Evolutionary conservation across 2,797 vertebrate species (phyloP), one percentile per base, ranked within the genome.

Genomic region (Parambassis ranga): DNA sequence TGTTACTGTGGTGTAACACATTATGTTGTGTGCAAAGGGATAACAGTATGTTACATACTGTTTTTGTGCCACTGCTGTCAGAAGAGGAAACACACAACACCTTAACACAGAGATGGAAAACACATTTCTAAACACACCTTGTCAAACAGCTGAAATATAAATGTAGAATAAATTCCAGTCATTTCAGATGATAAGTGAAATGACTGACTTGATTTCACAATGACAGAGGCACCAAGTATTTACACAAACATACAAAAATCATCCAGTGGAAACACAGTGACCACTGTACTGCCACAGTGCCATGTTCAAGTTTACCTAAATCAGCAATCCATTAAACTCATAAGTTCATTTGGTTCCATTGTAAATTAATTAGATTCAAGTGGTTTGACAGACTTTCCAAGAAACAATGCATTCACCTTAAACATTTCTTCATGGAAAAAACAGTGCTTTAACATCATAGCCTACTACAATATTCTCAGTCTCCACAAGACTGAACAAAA

Each of bases 251-350:
- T 42, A 64, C 65, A 69, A 59, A 58, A 73, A 55, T 27, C 30
- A 48, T 64, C 52, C 59, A 79, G 73, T 76, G 56, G 48, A 66
- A 36, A 59, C 28, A 26, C 39, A 46, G 10, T 10, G 5, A 59
- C 30, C 24, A 23, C 42, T 38, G 55, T 41, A 42, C 38, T 16
- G 18, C 16, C 69, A 47, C 31, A 20, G 23, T 51, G n/a, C n/a
- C n/a, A n/a, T n/a, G 24, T 61, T 77, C 52, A 26, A 78, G 67
- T 71, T 38, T 66, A 63, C 50, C 79, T 42, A 63, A 52, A 53
- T 22, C 5, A 61, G 36, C 32, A 8, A 36, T 33, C 15, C 15
- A 23, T 14, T 9, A 42, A 37, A 58, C 31, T 10, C 15, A 11
- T 9, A n/a, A 24, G 39, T 49, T 49, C 10, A 46, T 58, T 47